Conservation (phyloP, 2,113 vertebrate species). For the Sebastes schlegelii region DNA sequence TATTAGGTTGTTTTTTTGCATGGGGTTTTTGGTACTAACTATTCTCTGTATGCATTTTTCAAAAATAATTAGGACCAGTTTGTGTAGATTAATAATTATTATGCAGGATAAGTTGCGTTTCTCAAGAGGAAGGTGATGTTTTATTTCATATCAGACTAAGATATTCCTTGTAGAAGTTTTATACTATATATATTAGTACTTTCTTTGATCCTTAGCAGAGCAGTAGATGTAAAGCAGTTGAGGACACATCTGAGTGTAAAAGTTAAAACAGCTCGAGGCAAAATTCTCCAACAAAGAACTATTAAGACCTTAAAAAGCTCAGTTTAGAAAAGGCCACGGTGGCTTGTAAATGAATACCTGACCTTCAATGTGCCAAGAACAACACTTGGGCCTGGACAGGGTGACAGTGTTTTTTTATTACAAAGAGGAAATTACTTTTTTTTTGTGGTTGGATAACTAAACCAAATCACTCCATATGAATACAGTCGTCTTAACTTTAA, state of each 20-base stretch:
- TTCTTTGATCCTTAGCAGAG: background rate
- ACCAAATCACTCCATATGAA: conserved; percentile 30
- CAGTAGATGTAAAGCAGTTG: conserved; percentile 1
- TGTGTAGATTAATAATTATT: conserved; percentile 17
- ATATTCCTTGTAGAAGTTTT: conserved; percentile 4
- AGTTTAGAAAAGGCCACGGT: conserved; percentile 6
- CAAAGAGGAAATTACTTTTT: conserved; percentile 1
- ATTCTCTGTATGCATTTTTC: conserved; percentile 33
- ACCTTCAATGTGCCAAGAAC: conserved; percentile 72
- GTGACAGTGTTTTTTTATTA: conserved; percentile 38
- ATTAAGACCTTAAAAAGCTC: conserved; percentile 27
- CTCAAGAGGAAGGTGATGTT: background rate
- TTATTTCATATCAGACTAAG: background rate
- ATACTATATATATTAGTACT: background rate
- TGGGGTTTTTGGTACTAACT: conserved; percentile 53
- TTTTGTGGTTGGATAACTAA: conserved; percentile 10
- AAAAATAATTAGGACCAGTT: conserved; percentile 17
- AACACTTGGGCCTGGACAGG: conserved; percentile 52
- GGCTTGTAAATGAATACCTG: conserved; percentile 69
- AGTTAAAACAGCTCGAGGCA: conserved; percentile 48
- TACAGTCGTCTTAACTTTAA: background rate
- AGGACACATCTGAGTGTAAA: background rate
- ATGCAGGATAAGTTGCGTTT: background rate
- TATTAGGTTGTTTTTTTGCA: conserved; percentile 18
- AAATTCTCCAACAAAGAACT: conserved; percentile 20